A percentile compares a stretch with the other conserved stretches of the same genome.
These are phyloP conservation scores for Andrena haemorrhoa DNA, from an alignment of 2,888 invertebrate species.

Conservation along the genomic window DNA sequence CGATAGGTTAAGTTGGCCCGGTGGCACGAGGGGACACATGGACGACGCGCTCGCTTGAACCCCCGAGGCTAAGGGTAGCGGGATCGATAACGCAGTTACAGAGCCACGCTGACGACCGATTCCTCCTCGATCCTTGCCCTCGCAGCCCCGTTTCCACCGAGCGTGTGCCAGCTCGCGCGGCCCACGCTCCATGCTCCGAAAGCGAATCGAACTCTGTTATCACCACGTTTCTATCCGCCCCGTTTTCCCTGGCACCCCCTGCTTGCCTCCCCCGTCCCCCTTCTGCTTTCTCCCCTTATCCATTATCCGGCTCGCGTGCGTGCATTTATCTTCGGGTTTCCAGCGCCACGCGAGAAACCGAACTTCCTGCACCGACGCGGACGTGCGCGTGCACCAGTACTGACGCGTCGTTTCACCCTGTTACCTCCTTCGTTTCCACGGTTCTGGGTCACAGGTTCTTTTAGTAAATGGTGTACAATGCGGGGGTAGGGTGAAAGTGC, in stretches of 20 bases:
- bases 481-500: no score
- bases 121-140: slow-evolving; percentile 27
- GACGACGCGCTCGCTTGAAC: slow-evolving; percentile 52
- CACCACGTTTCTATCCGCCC: slow-evolving; percentile 26
- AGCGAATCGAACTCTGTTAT: slow-evolving; percentile 56
- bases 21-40: slow-evolving; percentile 54
- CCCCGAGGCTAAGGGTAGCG: slow-evolving; percentile 39
- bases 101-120: slow-evolving; percentile 43
- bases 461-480: no score
- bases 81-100: slow-evolving; percentile 63
- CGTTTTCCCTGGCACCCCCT: not conserved
- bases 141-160: slow-evolving; percentile 5
- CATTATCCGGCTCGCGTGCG: slow-evolving; percentile 10
- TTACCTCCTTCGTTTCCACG: slow-evolving; percentile 31
- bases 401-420: slow-evolving; percentile 32
- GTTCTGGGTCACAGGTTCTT: not conserved
- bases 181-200: slow-evolving; percentile 20
- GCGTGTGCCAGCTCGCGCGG: not conserved
- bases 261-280: not conserved
- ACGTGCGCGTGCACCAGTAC: slow-evolving; percentile 13
- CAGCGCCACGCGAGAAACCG: slow-evolving; percentile 16
- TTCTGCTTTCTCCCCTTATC: not conserved
- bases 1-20: slow-evolving; percentile 54
- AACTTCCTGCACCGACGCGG: slow-evolving; percentile 22
- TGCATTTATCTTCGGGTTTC: slow-evolving; percentile 30